Conservation (phyloP, 2,797 vertebrate species). For the Sus cebifrons region DNA sequence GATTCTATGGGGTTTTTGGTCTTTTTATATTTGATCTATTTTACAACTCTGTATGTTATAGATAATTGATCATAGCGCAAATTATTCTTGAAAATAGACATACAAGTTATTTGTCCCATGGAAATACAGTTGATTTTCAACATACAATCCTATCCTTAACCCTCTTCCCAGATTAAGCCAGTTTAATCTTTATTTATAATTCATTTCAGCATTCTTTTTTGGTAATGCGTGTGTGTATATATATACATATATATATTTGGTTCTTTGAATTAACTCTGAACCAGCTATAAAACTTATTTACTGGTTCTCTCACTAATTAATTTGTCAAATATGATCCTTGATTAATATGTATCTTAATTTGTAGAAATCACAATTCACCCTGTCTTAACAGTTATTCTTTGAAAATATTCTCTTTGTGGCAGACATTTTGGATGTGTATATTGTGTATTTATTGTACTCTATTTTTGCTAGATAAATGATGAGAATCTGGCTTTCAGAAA, state of each 20-base stretch:
- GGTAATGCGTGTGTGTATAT: neutral
- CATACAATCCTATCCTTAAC: neutral
- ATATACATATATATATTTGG: neutral
- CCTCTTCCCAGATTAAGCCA: neutral
- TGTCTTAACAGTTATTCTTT: neutral
- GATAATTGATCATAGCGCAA: neutral
- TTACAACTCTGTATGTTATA: neutral
- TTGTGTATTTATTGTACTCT: neutral
- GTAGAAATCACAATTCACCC: neutral
- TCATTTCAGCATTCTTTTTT: neutral
- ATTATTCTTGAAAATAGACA: neutral
- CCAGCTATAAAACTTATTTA: neutral
- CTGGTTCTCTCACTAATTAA: neutral
- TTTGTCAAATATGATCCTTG: neutral
- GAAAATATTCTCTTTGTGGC: neutral
- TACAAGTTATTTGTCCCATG: neutral
- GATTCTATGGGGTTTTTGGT: neutral
- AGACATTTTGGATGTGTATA: neutral
- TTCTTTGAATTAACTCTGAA: slow-evolving; percentile 50
- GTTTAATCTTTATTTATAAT: neutral
- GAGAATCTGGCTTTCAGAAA: neutral
- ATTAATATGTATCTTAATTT: neutral
- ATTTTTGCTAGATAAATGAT: neutral
- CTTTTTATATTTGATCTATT: neutral
- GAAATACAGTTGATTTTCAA: neutral